Conservation (phyloP, 2,113 vertebrate genomes). For the Progne subis region DNA sequence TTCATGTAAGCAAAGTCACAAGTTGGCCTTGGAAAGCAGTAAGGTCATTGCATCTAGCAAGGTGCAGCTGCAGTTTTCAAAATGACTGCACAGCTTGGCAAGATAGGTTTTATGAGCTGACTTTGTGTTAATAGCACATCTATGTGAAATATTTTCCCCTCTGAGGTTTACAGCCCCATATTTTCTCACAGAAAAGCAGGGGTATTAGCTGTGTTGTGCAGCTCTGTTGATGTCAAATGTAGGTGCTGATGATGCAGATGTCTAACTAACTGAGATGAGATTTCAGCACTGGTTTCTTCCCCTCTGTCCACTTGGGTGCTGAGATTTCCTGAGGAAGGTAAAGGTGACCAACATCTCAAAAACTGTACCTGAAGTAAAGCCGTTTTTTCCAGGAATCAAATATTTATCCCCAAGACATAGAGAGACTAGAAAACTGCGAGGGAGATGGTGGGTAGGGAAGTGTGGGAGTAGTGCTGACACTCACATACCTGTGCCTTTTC, state of each 20-base stretch:
- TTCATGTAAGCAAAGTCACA: conserved; percentile 14
- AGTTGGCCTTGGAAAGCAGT: neutral
- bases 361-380: neutral
- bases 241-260: neutral
- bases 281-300: neutral
- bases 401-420: neutral
- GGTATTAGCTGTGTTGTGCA: neutral
- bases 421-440: neutral
- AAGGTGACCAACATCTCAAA: neutral
- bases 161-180: neutral
- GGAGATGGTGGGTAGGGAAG: neutral
- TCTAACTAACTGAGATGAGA: neutral
- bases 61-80: conserved; percentile 5
- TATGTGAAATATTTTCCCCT: neutral
- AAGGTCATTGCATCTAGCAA: conserved; percentile 8
- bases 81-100: neutral
- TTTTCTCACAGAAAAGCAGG: neutral
- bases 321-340: neutral
- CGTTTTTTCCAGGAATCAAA: neutral
- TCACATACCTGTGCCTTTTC: neutral
- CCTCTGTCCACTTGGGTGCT: neutral
- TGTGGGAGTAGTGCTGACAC: neutral
- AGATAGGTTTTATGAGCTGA: neutral
- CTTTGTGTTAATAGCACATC: conserved; percentile 7
- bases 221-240: neutral